Evolutionary conservation across 2,797 vertebrate genomes (phyloP).

Genomic region (Phoeniculus purpureus): DNA sequence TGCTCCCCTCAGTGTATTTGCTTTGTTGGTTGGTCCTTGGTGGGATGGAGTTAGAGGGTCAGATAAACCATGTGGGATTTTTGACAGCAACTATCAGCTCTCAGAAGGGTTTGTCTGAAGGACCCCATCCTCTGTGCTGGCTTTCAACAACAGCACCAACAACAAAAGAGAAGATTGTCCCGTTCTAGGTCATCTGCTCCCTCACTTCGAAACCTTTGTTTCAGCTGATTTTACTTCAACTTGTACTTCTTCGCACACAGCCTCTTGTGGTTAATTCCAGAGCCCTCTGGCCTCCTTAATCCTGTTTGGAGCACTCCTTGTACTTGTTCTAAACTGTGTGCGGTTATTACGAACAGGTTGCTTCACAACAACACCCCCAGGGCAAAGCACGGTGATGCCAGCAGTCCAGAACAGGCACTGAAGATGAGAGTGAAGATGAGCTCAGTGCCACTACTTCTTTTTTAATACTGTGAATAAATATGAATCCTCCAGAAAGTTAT

Average conservation of each 20-base stretch:
- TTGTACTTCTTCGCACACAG: not conserved
- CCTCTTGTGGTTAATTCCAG: not conserved
- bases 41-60: not conserved
- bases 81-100: not conserved
- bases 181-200: not conserved
- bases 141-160: not conserved
- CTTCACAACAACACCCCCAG: not conserved
- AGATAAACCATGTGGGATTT: not conserved
- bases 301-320: not conserved
- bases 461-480: slow-evolving; percentile 10
- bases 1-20: not conserved
- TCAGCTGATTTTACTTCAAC: not conserved
- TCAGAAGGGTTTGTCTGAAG: not conserved
- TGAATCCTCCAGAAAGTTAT: not conserved
- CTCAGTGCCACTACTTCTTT: not conserved
- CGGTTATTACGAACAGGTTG: not conserved
- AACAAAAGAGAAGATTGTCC: not conserved
- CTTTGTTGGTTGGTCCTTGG: not conserved
- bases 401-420: not conserved
- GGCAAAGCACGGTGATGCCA: not conserved
- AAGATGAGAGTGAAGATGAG: slow-evolving; percentile 11
- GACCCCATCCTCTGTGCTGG: not conserved
- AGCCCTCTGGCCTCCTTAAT: not conserved
- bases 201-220: not conserved
- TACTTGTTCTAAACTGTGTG: too few species aligned